Base-by-base conservation (phyloP, 2,888 invertebrate genomes). In the Rhogogaster chlorosoma region DNA sequence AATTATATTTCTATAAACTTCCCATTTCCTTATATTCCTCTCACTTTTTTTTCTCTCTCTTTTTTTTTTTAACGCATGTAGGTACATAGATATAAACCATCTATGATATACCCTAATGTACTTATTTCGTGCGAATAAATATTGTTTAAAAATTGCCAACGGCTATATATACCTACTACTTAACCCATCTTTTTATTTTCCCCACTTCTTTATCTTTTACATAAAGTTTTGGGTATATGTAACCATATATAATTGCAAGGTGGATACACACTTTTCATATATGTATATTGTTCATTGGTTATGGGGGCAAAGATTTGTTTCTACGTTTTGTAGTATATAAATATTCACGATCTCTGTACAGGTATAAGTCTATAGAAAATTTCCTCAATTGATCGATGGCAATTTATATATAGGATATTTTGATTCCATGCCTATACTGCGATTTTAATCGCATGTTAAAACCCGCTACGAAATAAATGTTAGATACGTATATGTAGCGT, bases 101-200 rank as follows among this genome's bases (percentile, higher is more conserved):
- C 4, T 10, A 67, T 32, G 29, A 7, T 4, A 53, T 38, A 38
- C 71, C 18, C 73, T 73, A 73, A 73, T 45, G 73, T 73, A 7
- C 26, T 38, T 42, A 10, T 73, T n/a, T 73, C 73, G 73, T 73
- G 73, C 73, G 45, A 73, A 45, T 73, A 73, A 73, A 9, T 73
- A 73, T 73, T 18, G 70, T 18, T 36, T n/a, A 0, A 7, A 70
- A 70, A 70, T 18, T n/a, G 26, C 61, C 26, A 61, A 22, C 12
- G 61, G 61, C 61, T 61, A n/a, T 32, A n/a, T n/a, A n/a, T n/a
- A n/a, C n/a, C n/a, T n/a, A n/a, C n/a, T n/a, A n/a, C n/a, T n/a
- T n/a, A 36, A 70, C 36, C 7, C 7, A 18, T 15, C 6, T 70
- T 32, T 36, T 18, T 70, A 6, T 12, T 61, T 22, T 26, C 26